Conservation (phyloP, 2,888 invertebrate genomes). For the Pyrocoelia pectoralis region DNA sequence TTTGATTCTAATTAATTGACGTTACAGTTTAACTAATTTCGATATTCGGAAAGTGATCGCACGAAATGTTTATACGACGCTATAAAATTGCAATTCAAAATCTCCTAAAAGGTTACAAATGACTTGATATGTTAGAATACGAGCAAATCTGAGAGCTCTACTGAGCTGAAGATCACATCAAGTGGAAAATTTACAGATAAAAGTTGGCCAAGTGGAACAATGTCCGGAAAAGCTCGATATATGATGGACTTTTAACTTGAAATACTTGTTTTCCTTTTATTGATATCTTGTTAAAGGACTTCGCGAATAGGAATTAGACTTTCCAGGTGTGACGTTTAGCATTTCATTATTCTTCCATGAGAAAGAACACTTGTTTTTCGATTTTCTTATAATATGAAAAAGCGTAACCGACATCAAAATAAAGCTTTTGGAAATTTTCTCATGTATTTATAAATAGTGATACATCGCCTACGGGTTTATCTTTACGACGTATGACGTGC, state of each 20-base stretch:
- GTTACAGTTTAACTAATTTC: too few relatives aligned
- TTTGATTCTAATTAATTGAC: too few relatives aligned
- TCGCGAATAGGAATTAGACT: conserved; percentile 14
- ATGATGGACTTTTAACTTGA: conserved; percentile 35
- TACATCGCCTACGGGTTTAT: neutral
- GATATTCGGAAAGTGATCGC: too few relatives aligned
- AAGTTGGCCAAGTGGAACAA: conserved; percentile 47
- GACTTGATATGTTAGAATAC: conserved; percentile 36
- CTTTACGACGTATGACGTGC: neutral
- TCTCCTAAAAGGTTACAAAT: conserved; percentile 28
- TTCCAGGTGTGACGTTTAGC: neutral
- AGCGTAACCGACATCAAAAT: too few relatives aligned
- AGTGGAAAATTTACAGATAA: conserved; percentile 49
- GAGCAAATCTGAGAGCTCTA: conserved; percentile 48
- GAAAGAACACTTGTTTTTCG: too few relatives aligned
- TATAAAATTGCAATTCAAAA: conserved; percentile 21
- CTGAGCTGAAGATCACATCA: conserved; percentile 44
- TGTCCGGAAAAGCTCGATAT: conserved; percentile 36
- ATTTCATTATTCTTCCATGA: too few relatives aligned
- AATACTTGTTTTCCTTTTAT: conserved; percentile 31
- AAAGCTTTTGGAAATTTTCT: neutral
- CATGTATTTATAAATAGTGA: conserved; percentile 6
- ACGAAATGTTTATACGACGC: too few relatives aligned
- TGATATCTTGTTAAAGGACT: conserved; percentile 22
- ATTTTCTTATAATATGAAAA: too few relatives aligned